A percentile compares a stretch with the other conserved stretches of the same genome.
phyloP scores from a whole-genome alignment of 2,113 vertebrate genomes.

The Apodemus speciosus region DNA sequence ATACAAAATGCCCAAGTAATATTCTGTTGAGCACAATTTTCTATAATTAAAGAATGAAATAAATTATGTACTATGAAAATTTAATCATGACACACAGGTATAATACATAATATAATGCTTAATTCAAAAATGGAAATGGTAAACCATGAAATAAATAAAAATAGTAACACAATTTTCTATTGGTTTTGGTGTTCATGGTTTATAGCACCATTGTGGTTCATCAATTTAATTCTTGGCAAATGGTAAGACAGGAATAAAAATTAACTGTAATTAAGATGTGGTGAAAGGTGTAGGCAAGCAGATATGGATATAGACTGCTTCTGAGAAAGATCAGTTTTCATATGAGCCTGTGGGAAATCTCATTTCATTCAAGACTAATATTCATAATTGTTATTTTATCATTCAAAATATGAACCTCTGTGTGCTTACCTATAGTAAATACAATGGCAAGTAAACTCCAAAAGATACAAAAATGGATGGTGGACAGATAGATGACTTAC shows the following conservation, averaged over 20 bases:
- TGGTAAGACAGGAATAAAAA: neutral
- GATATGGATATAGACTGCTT: neutral
- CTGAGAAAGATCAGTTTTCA: neutral
- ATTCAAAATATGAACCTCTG: neutral
- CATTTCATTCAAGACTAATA: neutral
- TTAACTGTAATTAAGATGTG: neutral
- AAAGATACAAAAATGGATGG: neutral
- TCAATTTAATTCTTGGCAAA: neutral
- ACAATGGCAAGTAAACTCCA: neutral
- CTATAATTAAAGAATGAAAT: neutral
- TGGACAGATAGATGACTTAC: neutral
- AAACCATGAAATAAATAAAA: neutral
- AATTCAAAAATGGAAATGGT: neutral
- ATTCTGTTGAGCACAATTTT: neutral
- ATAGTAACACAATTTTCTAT: neutral
- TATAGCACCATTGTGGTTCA: neutral
- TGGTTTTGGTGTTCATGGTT: neutral
- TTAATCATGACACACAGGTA: neutral
- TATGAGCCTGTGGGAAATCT: neutral
- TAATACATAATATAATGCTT: neutral
- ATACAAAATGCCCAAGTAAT: neutral
- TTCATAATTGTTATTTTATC: slow-evolving; percentile 7
- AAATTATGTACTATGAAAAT: neutral
- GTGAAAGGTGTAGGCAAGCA: neutral
- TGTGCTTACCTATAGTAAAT: neutral